A percentile compares a stretch with the other conserved stretches of the same genome.
Conservation (phyloP, 2,888 invertebrate species). For the Coelopa pilipes region DNA sequence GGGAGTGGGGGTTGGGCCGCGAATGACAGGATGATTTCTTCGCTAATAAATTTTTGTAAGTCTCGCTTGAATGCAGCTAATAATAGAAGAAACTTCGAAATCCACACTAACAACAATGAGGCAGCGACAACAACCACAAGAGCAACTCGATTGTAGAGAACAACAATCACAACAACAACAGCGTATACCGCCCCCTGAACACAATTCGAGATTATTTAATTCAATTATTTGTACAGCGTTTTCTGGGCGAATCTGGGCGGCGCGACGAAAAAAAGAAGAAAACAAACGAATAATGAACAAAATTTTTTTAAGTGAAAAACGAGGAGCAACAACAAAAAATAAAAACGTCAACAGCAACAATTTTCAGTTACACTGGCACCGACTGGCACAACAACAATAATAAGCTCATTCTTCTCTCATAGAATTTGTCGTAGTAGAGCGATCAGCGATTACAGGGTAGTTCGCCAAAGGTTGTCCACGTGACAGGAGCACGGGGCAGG, state of each 20-base stretch:
- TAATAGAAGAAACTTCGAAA: neutral
- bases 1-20: too few species aligned
- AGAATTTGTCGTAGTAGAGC: conserved; percentile 26
- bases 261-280: conserved; percentile 18
- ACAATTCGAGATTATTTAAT: conserved; percentile 48
- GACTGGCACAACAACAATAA: conserved; percentile 56
- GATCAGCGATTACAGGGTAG: neutral
- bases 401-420: conserved; percentile 34
- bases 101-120: neutral
- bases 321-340: conserved; percentile 30
- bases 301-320: conserved; percentile 35
- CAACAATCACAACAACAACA: conserved; percentile 33
- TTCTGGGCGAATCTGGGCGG: conserved; percentile 45
- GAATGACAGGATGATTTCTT: too few species aligned
- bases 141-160: conserved; percentile 4
- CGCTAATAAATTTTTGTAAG: too few species aligned
- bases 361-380: conserved; percentile 56
- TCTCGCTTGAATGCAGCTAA: neutral
- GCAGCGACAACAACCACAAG: neutral
- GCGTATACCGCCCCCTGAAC: conserved; percentile 37
- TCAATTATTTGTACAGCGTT: conserved; percentile 51
- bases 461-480: conserved; percentile 22
- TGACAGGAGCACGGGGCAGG: neutral
- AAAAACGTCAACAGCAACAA: conserved; percentile 34
- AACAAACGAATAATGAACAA: conserved; percentile 11